phyloP scores from a whole-genome alignment of 1,140 invertebrate species.

The Rhizoglyphus robini region DNA sequence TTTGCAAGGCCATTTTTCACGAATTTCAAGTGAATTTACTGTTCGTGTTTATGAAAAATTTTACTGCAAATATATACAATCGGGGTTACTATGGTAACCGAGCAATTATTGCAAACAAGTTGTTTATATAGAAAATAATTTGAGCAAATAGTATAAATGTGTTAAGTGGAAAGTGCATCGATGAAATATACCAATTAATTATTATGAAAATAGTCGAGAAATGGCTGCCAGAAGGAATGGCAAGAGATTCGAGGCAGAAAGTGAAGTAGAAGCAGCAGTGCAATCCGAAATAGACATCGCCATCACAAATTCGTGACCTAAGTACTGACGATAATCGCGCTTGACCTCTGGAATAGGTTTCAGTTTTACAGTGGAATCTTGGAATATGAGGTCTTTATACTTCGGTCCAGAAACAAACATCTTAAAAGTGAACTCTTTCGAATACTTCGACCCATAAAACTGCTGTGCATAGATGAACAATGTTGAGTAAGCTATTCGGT shows the following conservation, averaged over 20 bases:
- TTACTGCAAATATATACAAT: too few relatives aligned
- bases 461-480: constrained; percentile 79
- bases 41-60: too few relatives aligned
- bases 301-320: constrained; percentile 58
- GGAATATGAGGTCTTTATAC: constrained; percentile 75
- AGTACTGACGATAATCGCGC: constrained; percentile 50
- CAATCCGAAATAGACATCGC: constrained; percentile 63
- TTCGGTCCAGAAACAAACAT: constrained; percentile 71
- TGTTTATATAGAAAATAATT: too few relatives aligned
- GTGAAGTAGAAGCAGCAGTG: not conserved
- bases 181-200: too few relatives aligned
- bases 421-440: constrained; percentile 66
- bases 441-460: constrained; percentile 65
- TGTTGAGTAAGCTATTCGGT: constrained; percentile 68
- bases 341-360: constrained; percentile 44
- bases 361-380: constrained; percentile 75
- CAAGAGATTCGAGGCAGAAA: not conserved
- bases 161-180: too few relatives aligned
- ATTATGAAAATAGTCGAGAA: not conserved
- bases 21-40: too few relatives aligned
- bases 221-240: not conserved
- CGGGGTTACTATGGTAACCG: too few relatives aligned
- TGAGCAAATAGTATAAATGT: too few relatives aligned
- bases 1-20: too few relatives aligned
- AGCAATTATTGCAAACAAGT: too few relatives aligned